Base-by-base conservation (phyloP, 53 echinoderm and acorn worm genomes). In the Mesocentrotus franciscanus region DNA sequence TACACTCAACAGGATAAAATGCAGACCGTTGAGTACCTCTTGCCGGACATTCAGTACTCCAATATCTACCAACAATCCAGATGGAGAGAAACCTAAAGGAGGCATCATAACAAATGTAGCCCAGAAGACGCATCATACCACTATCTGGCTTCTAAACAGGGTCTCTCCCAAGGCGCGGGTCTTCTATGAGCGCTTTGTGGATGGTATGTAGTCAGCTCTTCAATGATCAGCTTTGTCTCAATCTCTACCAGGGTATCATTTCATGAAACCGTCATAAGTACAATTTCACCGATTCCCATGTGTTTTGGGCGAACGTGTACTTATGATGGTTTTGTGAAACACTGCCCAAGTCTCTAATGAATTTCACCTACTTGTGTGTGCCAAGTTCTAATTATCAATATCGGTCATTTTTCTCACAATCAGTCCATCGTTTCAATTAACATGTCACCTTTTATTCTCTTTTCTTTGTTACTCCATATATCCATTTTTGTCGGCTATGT, bases 171-270 rank as follows among this genome's bases (percentile, higher is more conserved):
- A 55, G 87, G 95, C 95, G 7, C 85, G 95, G 14, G 95, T 61
- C 24, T 94, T 94, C 70, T 94, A 94, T 85, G 95, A 94, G 71
- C 87, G 95, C 49, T 94, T 94, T 64, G 87, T 94, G 8, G 95
- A 94, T 94, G 95, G 95, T 94, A 29, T 42, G 95, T 70, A 59
- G 17, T 92, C 33, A 85, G 57, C 18, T n/a, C 13, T 26, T 85
- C 56, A 85, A 33, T 20, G 33, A 85, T 61, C 13, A 90, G 2
- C 15, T 13, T 32, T 27, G 16, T 60, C 61, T 90, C n/a, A 18
- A 39, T 58, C 10, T 12, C 27, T 15, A 89, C 29, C 22, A 15
- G 9, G 20, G 64, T 6, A 16, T 18, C 6, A 16, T 64, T 64
- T 64, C 64, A 64, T 64, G 64, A 64, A 20, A 64, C 64, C 20